Conservation (phyloP, 2,888 invertebrate genomes). For the Imbricaverruca yamaguchii region DNA sequence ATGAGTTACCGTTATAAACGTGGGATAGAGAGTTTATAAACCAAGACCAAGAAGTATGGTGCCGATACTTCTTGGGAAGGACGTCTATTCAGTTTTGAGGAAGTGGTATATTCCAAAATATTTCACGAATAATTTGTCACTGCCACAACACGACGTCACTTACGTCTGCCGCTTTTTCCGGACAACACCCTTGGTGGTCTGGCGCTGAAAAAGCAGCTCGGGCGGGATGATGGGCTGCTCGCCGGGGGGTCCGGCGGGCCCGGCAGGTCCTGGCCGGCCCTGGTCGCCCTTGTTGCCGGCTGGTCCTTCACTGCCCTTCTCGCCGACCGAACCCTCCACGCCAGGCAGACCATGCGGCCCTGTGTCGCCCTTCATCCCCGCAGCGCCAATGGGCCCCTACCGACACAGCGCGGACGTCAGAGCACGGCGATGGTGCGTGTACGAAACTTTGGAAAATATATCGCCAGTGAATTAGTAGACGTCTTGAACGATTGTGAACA, state of each 20-base stretch:
- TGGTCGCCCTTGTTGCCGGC: constrained; percentile 52
- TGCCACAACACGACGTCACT: not conserved
- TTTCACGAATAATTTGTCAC: not conserved
- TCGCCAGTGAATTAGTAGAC: too few relatives aligned
- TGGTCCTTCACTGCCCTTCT: constrained; percentile 57
- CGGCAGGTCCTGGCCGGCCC: not conserved
- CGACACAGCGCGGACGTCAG: constrained; percentile 34
- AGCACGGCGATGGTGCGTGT: too few relatives aligned
- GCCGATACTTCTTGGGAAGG: too few relatives aligned
- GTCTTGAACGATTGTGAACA: too few relatives aligned
- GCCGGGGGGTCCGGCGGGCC: not conserved
- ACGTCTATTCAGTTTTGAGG: not conserved
- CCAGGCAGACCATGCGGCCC: constrained; percentile 65
- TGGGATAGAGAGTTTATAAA: too few relatives aligned
- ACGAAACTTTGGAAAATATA: too few relatives aligned
- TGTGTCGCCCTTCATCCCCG: constrained; percentile 65
- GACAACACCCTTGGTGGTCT: constrained; percentile 48
- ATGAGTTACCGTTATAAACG: too few relatives aligned
- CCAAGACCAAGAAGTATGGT: too few relatives aligned
- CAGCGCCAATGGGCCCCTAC: constrained; percentile 62
- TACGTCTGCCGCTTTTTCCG: constrained; percentile 60
- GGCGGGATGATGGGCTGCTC: constrained; percentile 8
- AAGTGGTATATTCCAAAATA: not conserved
- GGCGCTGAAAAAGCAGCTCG: constrained; percentile 47
- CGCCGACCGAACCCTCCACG: constrained; percentile 64